phyloP scores from a whole-genome alignment of 2,888 invertebrate species.

The Leucophenga montana region DNA sequence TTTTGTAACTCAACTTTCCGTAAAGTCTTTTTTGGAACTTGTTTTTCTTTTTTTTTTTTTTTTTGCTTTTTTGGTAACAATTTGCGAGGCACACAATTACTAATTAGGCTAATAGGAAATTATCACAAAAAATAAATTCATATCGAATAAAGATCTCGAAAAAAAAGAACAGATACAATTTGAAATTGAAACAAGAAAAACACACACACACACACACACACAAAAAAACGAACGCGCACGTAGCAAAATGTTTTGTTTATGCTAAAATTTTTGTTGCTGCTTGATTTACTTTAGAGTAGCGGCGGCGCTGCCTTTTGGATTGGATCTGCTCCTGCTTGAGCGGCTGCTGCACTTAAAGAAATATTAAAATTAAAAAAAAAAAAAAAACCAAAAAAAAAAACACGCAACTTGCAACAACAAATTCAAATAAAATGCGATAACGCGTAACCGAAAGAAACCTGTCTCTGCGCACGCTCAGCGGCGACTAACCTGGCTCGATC shows the following conservation, averaged over 20 bases:
- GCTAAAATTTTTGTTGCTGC: neutral
- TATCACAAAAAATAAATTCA: slow-evolving; percentile 7
- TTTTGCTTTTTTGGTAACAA: slow-evolving; percentile 14
- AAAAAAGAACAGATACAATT: no score
- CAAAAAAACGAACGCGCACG: slow-evolving; percentile 32
- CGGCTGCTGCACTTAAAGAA: slow-evolving; percentile 17
- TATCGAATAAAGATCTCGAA: neutral
- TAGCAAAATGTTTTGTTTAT: slow-evolving; percentile 27
- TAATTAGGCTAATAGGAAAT: neutral
- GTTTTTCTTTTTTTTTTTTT: neutral
- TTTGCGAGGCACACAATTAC: slow-evolving; percentile 18
- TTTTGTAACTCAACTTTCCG: no score
- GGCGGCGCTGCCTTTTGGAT: no score
- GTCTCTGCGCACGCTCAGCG: slow-evolving; percentile 63
- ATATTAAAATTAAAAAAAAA: slow-evolving; percentile 35
- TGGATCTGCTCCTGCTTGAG: no score
- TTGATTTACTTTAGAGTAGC: no score
- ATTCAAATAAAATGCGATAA: slow-evolving; percentile 21
- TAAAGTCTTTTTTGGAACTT: neutral
- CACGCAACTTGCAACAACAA: slow-evolving; percentile 32
- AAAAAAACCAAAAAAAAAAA: slow-evolving; percentile 36
- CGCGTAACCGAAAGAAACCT: slow-evolving; percentile 29
- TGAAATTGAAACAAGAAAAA: neutral
- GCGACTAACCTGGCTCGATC: slow-evolving; percentile 52
- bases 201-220: no score